phyloP scores from a whole-genome alignment of 2,888 invertebrate species.

The Pantelozetes paolii region DNA sequence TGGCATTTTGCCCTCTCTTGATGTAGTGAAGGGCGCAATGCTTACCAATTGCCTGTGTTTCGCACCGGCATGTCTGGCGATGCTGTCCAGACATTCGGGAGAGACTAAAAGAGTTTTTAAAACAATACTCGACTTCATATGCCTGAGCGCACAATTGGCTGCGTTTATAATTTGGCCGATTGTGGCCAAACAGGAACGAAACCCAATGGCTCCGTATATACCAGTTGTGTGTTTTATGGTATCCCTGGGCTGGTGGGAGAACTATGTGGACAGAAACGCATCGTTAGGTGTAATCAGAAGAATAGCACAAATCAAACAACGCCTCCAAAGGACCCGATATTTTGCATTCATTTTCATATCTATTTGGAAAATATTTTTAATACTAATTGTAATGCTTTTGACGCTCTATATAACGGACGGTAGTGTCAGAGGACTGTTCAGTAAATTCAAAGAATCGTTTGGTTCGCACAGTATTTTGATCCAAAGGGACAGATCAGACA shows the following conservation, averaged over 20 bases:
- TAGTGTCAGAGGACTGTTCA: conserved; percentile 72
- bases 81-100: conserved; percentile 74
- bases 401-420: conserved; percentile 67
- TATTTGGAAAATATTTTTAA: conserved; percentile 80
- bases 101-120: conserved; percentile 55
- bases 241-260: conserved; percentile 97
- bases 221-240: conserved; percentile 77
- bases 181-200: conserved; percentile 52
- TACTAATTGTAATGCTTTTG: conserved; percentile 69
- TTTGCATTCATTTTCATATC: conserved; percentile 86
- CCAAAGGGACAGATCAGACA: conserved; percentile 37
- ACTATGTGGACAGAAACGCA: conserved; percentile 82
- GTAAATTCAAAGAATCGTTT: conserved; percentile 68
- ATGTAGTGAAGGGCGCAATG: conserved; percentile 92
- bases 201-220: conserved; percentile 55
- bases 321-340: conserved; percentile 73
- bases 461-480: conserved; percentile 62
- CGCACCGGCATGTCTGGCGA: conserved; percentile 74
- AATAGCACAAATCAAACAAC: conserved; percentile 71
- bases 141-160: conserved; percentile 81
- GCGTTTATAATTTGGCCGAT: conserved; percentile 87
- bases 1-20: conserved; percentile 80
- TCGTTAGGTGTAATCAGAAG: conserved; percentile 71
- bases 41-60: conserved; percentile 91
- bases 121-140: conserved; percentile 65